A percentile compares a stretch with the other conserved stretches of the same genome.
These are phyloP conservation scores for Urocitellus parryii DNA, from an alignment of 2,113 vertebrate species.

Conservation along the genomic window DNA sequence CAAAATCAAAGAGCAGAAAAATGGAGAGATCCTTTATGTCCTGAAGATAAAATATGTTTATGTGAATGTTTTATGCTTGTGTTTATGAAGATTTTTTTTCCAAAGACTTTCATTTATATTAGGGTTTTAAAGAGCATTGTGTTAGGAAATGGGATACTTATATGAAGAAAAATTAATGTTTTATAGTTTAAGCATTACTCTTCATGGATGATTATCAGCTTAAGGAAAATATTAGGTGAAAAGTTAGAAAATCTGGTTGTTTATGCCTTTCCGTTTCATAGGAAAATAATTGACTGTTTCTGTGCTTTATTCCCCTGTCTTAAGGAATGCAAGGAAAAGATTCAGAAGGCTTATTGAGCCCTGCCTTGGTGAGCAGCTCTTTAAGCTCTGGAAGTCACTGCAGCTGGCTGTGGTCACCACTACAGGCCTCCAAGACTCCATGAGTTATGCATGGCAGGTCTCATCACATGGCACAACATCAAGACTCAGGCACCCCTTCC, in stretches of 20 bases:
- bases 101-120: conserved; percentile 25
- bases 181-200: background rate
- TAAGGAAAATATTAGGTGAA: conserved; percentile 10
- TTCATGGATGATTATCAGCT: background rate
- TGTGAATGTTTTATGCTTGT: background rate
- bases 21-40: background rate
- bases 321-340: background rate
- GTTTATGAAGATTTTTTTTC: background rate
- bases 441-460: background rate
- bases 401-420: background rate
- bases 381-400: background rate
- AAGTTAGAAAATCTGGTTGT: conserved; percentile 15
- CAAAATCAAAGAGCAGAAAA: background rate
- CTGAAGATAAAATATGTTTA: background rate
- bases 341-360: background rate
- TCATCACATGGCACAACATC: background rate
- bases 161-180: background rate
- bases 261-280: background rate
- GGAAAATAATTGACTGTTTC: background rate
- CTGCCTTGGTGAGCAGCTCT: background rate
- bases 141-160: background rate
- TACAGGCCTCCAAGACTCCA: background rate
- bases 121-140: background rate
- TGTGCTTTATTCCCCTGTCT: background rate
- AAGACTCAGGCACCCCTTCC: background rate